Conservation (phyloP, 2,113 vertebrate genomes). For the Xenus cinereus region DNA sequence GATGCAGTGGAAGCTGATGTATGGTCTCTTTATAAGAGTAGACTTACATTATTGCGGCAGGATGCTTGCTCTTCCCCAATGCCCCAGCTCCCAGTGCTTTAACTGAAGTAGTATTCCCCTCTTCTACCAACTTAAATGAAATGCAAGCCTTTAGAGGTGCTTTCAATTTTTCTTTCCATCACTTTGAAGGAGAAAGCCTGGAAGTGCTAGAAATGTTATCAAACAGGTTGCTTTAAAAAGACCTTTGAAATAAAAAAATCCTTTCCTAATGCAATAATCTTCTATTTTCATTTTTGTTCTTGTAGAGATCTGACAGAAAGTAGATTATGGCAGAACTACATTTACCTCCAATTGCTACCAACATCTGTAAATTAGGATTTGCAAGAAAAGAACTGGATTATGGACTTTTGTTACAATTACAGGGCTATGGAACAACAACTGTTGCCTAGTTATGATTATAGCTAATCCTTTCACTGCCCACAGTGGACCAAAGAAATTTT, state of each 20-base stretch:
- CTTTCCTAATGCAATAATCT: slow-evolving; percentile 41
- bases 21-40: neutral
- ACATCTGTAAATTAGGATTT: slow-evolving; percentile 69
- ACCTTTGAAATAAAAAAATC: neutral
- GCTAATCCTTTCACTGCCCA: slow-evolving; percentile 42
- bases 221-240: slow-evolving; percentile 3
- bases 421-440: slow-evolving; percentile 35
- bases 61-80: neutral
- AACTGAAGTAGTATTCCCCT: neutral
- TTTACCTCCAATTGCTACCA: slow-evolving; percentile 25
- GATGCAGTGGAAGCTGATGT: neutral
- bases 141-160: neutral
- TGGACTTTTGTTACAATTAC: slow-evolving; percentile 58
- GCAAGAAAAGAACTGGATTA: slow-evolving; percentile 56
- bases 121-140: neutral
- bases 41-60: neutral
- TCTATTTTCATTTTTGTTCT: slow-evolving; percentile 53
- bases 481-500: neutral
- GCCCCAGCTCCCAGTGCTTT: neutral
- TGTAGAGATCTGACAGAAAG: slow-evolving; percentile 28
- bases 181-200: neutral
- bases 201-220: slow-evolving; percentile 13
- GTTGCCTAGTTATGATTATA: slow-evolving; percentile 36
- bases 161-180: neutral
- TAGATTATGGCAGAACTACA: slow-evolving; percentile 38